Conservation (phyloP, 2,113 vertebrate species). For the Plectropomus leopardus region DNA sequence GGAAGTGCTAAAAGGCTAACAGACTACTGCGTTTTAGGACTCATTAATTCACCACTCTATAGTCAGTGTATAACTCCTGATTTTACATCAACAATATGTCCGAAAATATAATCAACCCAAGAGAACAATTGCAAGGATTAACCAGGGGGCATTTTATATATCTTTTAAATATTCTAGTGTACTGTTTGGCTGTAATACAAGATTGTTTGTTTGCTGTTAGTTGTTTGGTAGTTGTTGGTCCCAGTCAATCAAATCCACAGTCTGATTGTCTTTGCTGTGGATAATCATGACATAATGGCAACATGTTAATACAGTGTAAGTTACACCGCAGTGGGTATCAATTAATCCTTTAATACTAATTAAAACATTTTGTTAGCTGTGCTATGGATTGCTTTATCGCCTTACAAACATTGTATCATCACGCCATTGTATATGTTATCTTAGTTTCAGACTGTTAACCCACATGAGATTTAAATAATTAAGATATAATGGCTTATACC, state of each 20-base stretch:
- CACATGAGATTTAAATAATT: slow-evolving; percentile 66
- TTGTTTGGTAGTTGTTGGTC: too few relatives aligned
- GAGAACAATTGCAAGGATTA: too few relatives aligned
- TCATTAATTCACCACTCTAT: too few relatives aligned
- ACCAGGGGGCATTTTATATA: too few relatives aligned
- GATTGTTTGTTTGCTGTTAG: too few relatives aligned
- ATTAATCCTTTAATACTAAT: slow-evolving; percentile 56
- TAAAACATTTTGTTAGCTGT: slow-evolving; percentile 45
- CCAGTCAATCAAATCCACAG: background rate
- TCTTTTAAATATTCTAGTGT: too few relatives aligned
- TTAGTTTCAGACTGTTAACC: slow-evolving; percentile 44
- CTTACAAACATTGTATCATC: slow-evolving; percentile 69
- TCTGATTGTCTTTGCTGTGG: slow-evolving; percentile 5
- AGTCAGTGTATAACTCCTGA: too few relatives aligned
- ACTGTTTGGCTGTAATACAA: too few relatives aligned
- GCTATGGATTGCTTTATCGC: slow-evolving; percentile 43
- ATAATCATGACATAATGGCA: slow-evolving; percentile 38
- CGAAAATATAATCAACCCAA: too few relatives aligned
- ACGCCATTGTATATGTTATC: slow-evolving; percentile 38
- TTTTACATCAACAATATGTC: too few relatives aligned
- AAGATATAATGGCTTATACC: slow-evolving; percentile 52
- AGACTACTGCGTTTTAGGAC: too few relatives aligned
- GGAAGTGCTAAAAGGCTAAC: too few relatives aligned
- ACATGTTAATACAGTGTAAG: slow-evolving; percentile 23
- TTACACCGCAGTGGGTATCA: slow-evolving; percentile 6